phyloP scores from a whole-genome alignment of 2,113 vertebrate species.

The Microtus ochrogaster region DNA sequence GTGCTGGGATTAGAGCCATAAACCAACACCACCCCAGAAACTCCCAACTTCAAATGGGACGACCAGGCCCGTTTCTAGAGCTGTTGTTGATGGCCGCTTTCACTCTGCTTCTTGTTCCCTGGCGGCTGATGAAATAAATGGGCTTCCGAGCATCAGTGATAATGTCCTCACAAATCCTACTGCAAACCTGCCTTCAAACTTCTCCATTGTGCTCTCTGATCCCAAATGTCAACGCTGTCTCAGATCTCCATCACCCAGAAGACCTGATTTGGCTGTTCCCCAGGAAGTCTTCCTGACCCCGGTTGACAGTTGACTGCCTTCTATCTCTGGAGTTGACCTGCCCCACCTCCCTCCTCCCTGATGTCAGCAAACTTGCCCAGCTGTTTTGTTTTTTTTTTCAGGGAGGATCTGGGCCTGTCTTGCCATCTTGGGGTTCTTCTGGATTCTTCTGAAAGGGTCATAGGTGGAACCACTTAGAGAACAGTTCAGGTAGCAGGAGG shows the following conservation, averaged over 20 bases:
- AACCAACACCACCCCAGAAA: neutral
- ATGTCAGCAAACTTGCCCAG: slow-evolving; percentile 50
- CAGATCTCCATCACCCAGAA: neutral
- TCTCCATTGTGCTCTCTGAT: neutral
- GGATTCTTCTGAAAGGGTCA: neutral
- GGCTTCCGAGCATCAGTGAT: neutral
- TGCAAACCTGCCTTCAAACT: neutral
- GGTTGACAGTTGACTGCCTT: neutral
- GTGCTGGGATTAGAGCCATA: too few species aligned
- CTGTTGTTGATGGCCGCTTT: neutral
- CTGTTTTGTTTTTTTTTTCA: slow-evolving; percentile 49
- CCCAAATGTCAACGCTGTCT: neutral
- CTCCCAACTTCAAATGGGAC: neutral
- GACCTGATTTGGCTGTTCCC: neutral
- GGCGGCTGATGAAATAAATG: neutral
- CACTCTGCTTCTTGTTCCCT: neutral
- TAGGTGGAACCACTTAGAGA: neutral
- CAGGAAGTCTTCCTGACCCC: neutral
- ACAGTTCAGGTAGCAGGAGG: neutral
- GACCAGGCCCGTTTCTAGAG: neutral
- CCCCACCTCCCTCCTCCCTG: neutral
- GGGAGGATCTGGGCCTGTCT: neutral
- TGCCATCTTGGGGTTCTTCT: neutral
- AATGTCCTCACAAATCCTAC: neutral
- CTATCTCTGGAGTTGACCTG: neutral